Evolutionary conservation across 2,888 invertebrate genomes (phyloP), one percentile per base, ranked within the genome.

Genomic region (Cenopis cana): DNA sequence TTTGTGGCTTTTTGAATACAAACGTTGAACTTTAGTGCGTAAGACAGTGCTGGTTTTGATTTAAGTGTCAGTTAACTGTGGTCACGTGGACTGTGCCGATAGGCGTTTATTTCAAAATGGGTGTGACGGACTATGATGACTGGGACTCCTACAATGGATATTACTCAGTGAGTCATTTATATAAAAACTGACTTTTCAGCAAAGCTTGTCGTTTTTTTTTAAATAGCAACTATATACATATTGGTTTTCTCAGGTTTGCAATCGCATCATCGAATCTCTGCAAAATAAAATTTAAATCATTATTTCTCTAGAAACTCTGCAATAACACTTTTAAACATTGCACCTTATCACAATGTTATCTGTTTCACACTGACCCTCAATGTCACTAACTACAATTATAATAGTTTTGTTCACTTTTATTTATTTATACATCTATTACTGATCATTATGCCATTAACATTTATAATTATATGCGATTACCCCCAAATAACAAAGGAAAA

Each of bases 111-210:
- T 82, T 86, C 81, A 91, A 90, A 84, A 93, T 93, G 93, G 93
- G 93, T 88, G 90, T 92, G 87, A 89, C 81, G 78, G 91, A 93
- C 33, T 49, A 49, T 75, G 92, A 85, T 78, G 92, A 93, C 82
- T 93, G 92, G 93, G 93, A 93, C 79, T 87, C 91, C 77, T 90
- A 87, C 79, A 89, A 87, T 86, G 92, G 92, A 85, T 91, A 87
- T 82, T 89, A 87, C 81, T 92, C 93, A 79, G 93, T 93, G 80
- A 93, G 93, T 92, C 69, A 68, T 52, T 36, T 46, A n/a, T n/a
- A n/a, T 18, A 57, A 50, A 59, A n/a, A 41, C 17, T 2, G 11
- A 36, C 36, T 73, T 56, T 69, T 46, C 17, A 56, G 24, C 5
- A 46, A 20, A 4, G 17, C 5, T 1, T 36, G 36, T 54, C 33